These are phyloP conservation scores for Sebastes elongatus DNA, from an alignment of 2,797 vertebrate genomes.

Conservation along the genomic window DNA sequence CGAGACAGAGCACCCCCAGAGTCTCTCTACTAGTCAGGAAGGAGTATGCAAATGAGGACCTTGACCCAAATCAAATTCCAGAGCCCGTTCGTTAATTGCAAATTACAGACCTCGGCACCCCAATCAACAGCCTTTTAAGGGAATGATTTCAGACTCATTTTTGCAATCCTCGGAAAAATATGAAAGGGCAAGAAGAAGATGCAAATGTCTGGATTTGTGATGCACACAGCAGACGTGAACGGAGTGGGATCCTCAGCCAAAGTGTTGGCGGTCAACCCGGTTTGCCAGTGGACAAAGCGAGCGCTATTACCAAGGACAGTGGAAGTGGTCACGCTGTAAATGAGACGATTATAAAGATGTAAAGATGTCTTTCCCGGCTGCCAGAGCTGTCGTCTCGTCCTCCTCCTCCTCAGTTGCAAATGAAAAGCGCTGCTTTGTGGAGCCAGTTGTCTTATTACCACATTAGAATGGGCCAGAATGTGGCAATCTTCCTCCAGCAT, in stretches of 20 bases:
- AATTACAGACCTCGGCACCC: constrained; percentile 86
- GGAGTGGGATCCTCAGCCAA: constrained; percentile 44
- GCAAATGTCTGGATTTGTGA: constrained; percentile 71
- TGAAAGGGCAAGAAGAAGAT: constrained; percentile 73
- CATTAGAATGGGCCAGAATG: constrained; percentile 67
- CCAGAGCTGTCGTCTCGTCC: constrained; percentile 28
- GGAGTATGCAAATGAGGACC: constrained; percentile 84
- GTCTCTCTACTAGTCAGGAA: constrained; percentile 74
- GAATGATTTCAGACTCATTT: constrained; percentile 84
- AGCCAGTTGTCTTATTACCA: constrained; percentile 71
- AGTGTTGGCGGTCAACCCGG: constrained; percentile 42
- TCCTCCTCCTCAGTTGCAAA: constrained; percentile 46
- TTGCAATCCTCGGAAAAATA: constrained; percentile 76
- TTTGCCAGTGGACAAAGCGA: constrained; percentile 51
- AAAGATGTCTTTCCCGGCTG: constrained; percentile 52
- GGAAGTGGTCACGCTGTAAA: constrained; percentile 57
- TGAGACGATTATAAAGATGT: constrained; percentile 66
- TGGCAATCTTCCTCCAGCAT: constrained; percentile 68
- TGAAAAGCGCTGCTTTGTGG: constrained; percentile 42
- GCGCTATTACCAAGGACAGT: constrained; percentile 40
- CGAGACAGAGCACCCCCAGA: constrained; percentile 69
- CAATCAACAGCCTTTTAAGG: constrained; percentile 85
- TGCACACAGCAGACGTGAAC: constrained; percentile 54
- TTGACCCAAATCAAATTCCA: constrained; percentile 86
- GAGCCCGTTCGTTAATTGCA: constrained; percentile 86